Evolutionary conservation across 2,797 vertebrate genomes (phyloP).

Genomic region (Threskiornis aethiopicus): DNA sequence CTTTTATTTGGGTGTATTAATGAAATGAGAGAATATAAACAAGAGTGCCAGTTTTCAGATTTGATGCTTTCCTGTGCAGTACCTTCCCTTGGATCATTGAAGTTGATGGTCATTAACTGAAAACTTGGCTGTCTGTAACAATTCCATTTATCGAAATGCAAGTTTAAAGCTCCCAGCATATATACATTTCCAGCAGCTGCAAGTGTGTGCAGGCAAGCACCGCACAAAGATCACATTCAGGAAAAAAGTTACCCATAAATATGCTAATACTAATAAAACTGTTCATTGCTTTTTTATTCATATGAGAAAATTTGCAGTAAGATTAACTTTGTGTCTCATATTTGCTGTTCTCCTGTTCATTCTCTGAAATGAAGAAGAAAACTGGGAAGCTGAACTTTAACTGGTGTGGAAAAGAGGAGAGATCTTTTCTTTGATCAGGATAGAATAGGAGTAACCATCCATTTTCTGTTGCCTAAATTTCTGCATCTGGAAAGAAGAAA

Average conservation of each 20-base stretch:
- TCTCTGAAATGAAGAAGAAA: not conserved
- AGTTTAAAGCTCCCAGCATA: not conserved
- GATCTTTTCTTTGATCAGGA: not conserved
- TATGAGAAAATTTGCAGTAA: not conserved
- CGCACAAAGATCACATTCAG: not conserved
- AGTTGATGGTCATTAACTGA: not conserved
- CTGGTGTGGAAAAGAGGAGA: not conserved
- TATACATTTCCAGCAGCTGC: not conserved
- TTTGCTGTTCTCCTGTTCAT: not conserved
- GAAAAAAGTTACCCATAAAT: not conserved
- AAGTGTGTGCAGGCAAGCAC: not conserved
- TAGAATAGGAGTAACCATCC: not conserved
- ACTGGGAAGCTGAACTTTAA: not conserved
- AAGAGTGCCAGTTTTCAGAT: not conserved
- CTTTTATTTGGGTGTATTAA: not conserved
- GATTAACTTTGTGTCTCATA: not conserved
- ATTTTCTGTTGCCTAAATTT: not conserved
- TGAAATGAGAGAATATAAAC: not conserved
- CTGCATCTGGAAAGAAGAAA: not conserved
- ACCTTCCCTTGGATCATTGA: not conserved
- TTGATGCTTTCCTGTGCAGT: not conserved
- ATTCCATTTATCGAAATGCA: not conserved
- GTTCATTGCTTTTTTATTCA: not conserved
- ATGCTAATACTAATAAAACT: not conserved
- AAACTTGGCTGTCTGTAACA: not conserved